Conservation (phyloP, 2,113 vertebrate species). For the Vombatus ursinus region DNA sequence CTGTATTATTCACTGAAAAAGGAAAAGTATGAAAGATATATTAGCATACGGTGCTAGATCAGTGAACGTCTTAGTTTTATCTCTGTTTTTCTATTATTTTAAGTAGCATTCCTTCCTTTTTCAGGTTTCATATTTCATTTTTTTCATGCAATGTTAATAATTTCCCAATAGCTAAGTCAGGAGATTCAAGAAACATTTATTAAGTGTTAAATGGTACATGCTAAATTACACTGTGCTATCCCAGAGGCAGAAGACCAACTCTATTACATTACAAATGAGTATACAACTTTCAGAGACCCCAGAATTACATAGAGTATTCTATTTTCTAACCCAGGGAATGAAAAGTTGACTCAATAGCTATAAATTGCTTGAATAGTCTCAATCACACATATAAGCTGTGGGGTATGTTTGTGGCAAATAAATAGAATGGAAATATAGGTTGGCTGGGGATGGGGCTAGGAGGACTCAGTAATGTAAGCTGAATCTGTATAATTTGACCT, state of each 20-base stretch:
- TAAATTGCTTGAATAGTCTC: slow-evolving; percentile 55
- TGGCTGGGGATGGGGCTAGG: background rate
- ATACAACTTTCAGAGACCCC: slow-evolving; percentile 53
- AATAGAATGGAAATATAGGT: slow-evolving; percentile 10
- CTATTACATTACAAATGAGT: slow-evolving; percentile 73
- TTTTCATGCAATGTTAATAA: slow-evolving; percentile 49
- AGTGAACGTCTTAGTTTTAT: slow-evolving; percentile 71
- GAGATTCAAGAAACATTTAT: slow-evolving; percentile 52
- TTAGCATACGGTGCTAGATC: slow-evolving; percentile 61
- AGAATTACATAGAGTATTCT: slow-evolving; percentile 60
- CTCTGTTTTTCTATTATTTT: slow-evolving; percentile 67
- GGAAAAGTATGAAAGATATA: slow-evolving; percentile 72
- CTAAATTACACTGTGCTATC: slow-evolving; percentile 64
- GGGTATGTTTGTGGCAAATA: slow-evolving; percentile 56
- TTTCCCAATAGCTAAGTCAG: slow-evolving; percentile 55
- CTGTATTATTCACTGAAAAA: slow-evolving; percentile 72
- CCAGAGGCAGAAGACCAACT: slow-evolving; percentile 62
- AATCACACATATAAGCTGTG: slow-evolving; percentile 46
- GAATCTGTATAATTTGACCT: background rate
- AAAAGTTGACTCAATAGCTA: slow-evolving; percentile 54
- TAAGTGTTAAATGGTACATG: slow-evolving; percentile 68
- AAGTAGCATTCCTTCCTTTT: slow-evolving; percentile 68
- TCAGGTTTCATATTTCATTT: slow-evolving; percentile 63
- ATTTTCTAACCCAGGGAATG: slow-evolving; percentile 55
- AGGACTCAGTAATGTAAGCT: background rate